These are phyloP conservation scores for Nycteola revayana DNA, from an alignment of 2,888 invertebrate genomes.

Conservation along the genomic window DNA sequence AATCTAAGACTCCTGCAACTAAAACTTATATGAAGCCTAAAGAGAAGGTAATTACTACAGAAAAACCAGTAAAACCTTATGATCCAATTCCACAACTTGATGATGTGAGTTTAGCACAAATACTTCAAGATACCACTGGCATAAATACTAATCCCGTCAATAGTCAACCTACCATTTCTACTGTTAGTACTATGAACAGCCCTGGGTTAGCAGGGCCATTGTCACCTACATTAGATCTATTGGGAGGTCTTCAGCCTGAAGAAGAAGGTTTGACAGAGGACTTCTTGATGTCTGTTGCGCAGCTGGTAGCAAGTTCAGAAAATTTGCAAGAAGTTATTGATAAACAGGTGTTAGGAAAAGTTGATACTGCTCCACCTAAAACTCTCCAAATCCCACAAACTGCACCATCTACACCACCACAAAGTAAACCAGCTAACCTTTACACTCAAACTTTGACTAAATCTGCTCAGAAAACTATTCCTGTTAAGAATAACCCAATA, in stretches of 20 bases:
- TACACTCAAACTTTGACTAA: slow-evolving; percentile 54
- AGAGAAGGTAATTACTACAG: slow-evolving; percentile 42
- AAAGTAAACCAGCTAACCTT: slow-evolving; percentile 36
- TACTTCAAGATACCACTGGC: slow-evolving; percentile 67
- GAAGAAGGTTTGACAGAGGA: slow-evolving; percentile 86
- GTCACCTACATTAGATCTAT: slow-evolving; percentile 81
- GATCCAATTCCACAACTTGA: slow-evolving; percentile 73
- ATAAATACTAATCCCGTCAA: slow-evolving; percentile 49
- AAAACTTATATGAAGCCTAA: slow-evolving; percentile 53
- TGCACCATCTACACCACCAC: slow-evolving; percentile 17
- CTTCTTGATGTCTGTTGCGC: slow-evolving; percentile 87
- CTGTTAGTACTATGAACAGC: slow-evolving; percentile 65
- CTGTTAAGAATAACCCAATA: slow-evolving; percentile 81
- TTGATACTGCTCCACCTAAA: slow-evolving; percentile 52
- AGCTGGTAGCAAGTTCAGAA: slow-evolving; percentile 85
- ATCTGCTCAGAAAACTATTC: slow-evolving; percentile 45
- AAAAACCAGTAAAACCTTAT: slow-evolving; percentile 58
- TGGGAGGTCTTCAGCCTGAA: slow-evolving; percentile 84
- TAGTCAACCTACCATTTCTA: slow-evolving; percentile 51
- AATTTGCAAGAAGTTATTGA: slow-evolving; percentile 88
- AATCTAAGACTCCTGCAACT: slow-evolving; percentile 33
- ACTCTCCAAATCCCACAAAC: slow-evolving; percentile 18
- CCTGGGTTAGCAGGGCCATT: slow-evolving; percentile 78
- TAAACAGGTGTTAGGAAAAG: slow-evolving; percentile 82
- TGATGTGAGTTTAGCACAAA: slow-evolving; percentile 74